Evolutionary conservation across 1,140 invertebrate species (phyloP).

Genomic region (Pentalonia nigronervosa): DNA sequence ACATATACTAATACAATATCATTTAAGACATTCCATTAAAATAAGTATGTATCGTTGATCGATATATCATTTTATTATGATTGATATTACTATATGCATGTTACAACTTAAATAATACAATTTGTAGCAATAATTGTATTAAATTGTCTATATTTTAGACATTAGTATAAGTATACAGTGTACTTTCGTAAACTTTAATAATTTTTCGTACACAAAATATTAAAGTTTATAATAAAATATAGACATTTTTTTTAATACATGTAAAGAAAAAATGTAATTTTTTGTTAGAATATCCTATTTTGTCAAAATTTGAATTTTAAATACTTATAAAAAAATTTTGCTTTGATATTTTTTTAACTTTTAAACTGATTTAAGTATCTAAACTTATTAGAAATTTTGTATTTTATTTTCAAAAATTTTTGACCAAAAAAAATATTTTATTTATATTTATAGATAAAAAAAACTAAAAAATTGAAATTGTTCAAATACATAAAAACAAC

Average conservation of each 20-base stretch:
- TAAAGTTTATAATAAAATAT: not conserved
- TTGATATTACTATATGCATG: not conserved
- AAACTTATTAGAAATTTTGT: no score
- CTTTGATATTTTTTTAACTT: no score
- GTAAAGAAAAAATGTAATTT: no score
- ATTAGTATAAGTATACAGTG: not conserved
- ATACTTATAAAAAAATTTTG: no score
- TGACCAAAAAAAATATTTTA: no score
- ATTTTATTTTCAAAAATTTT: no score
- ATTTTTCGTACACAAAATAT: not conserved
- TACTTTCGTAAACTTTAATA: not conserved
- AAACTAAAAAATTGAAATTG: no score
- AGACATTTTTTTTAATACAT: not conserved
- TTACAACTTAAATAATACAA: not conserved
- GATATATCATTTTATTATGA: not conserved
- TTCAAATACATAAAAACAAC: no score
- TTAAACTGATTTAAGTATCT: no score
- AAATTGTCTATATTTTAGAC: not conserved
- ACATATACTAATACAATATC: not conserved
- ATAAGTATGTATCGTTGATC: not conserved
- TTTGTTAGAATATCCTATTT: no score
- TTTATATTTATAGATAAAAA: no score
- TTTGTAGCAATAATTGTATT: not conserved
- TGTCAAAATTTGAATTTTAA: no score
- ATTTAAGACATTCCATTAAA: not conserved